These are phyloP conservation scores for Opisthocomus hoazin DNA, from an alignment of 2,113 vertebrate genomes.

Conservation along the genomic window DNA sequence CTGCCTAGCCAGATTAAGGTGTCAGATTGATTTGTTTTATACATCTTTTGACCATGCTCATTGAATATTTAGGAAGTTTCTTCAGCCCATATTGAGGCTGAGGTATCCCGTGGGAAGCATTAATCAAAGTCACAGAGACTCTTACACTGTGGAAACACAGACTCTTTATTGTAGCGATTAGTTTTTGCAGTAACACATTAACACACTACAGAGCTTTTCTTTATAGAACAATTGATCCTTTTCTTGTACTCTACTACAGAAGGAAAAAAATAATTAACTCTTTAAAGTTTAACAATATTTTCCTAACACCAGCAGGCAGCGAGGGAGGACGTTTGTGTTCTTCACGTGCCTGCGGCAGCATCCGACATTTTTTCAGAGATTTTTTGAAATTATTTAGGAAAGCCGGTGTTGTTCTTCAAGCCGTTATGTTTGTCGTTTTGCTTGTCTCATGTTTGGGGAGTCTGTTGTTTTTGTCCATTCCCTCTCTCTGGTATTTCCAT, in stretches of 20 bases:
- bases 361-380: constrained; percentile 15
- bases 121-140: constrained; percentile 82
- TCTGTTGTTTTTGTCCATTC: constrained; percentile 81
- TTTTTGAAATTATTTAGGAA: constrained; percentile 44
- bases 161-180: constrained; percentile 84
- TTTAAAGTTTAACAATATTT: constrained; percentile 77
- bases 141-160: constrained; percentile 80
- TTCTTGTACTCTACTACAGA: constrained; percentile 71
- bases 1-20: constrained; percentile 94
- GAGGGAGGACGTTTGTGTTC: not conserved
- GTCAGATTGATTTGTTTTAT: constrained; percentile 92
- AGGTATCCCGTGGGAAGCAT: constrained; percentile 86
- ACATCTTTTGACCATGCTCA: constrained; percentile 89
- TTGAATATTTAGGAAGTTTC: constrained; percentile 90
- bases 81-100: constrained; percentile 85
- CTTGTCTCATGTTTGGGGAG: constrained; percentile 77
- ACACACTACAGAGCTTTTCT: constrained; percentile 82
- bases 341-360: not conserved
- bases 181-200: constrained; percentile 85
- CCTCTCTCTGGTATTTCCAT: constrained; percentile 80
- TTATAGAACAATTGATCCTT: constrained; percentile 80
- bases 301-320: constrained; percentile 41
- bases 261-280: constrained; percentile 72
- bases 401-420: constrained; percentile 52
- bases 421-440: constrained; percentile 67